Evolutionary conservation across 2,888 invertebrate species (phyloP).

Genomic region (Calameuta idolon): DNA sequence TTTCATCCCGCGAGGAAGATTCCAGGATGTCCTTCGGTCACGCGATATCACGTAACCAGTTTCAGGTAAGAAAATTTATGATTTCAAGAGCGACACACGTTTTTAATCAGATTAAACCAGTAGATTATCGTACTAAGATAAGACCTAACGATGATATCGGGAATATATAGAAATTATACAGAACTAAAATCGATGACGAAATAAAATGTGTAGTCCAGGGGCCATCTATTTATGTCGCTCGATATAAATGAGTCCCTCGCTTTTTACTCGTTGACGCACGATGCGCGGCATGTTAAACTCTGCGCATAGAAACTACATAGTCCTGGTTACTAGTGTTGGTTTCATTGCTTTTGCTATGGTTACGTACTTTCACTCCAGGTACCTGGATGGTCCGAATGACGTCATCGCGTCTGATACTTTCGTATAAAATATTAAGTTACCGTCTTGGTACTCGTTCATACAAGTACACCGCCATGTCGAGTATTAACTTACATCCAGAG

Average conservation of each 20-base stretch:
- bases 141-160: not conserved
- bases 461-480: not conserved
- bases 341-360: constrained; percentile 6
- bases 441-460: not conserved
- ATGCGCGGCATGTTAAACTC: not conserved
- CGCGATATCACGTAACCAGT: not conserved
- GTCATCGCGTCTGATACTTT: constrained; percentile 18
- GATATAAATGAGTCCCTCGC: not conserved
- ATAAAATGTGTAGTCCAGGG: not conserved
- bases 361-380: constrained; percentile 21
- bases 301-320: not conserved
- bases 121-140: not conserved
- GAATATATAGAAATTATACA: not conserved
- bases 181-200: not conserved
- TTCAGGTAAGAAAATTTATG: not conserved
- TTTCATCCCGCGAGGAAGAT: not conserved
- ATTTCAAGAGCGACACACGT: not conserved
- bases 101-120: not conserved
- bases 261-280: not conserved
- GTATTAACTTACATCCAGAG: not conserved
- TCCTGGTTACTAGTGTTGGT: not conserved
- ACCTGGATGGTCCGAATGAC: constrained; percentile 20
- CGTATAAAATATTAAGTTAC: constrained; percentile 14
- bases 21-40: not conserved
- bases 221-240: not conserved